phyloP scores from a whole-genome alignment of 1,140 invertebrate species.

The Achroia grisella region DNA sequence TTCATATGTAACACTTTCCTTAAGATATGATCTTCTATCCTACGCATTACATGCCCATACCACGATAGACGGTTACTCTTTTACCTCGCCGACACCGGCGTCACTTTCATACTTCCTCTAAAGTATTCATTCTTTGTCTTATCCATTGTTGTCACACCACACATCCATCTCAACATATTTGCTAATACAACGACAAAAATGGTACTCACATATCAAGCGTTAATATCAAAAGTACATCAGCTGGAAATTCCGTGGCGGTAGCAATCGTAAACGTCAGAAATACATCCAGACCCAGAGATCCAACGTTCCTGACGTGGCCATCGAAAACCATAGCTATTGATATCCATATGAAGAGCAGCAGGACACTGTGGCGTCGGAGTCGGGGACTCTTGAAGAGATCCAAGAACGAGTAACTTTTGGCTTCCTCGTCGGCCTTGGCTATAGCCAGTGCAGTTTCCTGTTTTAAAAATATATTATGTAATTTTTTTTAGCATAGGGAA shows the following conservation, averaged over 20 bases:
- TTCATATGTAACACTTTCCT: too few species aligned
- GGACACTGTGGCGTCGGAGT: constrained; percentile 79
- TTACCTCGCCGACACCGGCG: too few species aligned
- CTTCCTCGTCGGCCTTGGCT: constrained; percentile 39
- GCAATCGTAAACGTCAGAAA: constrained; percentile 90
- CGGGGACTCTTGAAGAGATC: constrained; percentile 85
- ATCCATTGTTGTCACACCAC: too few species aligned
- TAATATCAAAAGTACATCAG: constrained; percentile 85
- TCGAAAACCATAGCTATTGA: constrained; percentile 89
- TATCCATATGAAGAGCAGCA: constrained; percentile 88
- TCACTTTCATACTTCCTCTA: too few species aligned
- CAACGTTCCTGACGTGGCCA: constrained; percentile 88
- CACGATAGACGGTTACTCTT: too few species aligned
- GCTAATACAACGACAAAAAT: too few species aligned
- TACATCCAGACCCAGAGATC: constrained; percentile 84
- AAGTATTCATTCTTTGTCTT: too few species aligned
- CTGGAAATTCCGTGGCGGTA: constrained; percentile 86
- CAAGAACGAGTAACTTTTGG: constrained; percentile 78
- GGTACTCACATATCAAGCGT: constrained; percentile 77
- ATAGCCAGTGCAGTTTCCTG: constrained; percentile 54
- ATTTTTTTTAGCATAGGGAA: too few species aligned
- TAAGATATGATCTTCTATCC: too few species aligned
- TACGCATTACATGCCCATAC: too few species aligned
- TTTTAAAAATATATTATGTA: background rate
- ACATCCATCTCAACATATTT: too few species aligned